These are phyloP conservation scores for Gymnogyps californianus DNA, from an alignment of 2,113 vertebrate genomes.

Conservation along the genomic window DNA sequence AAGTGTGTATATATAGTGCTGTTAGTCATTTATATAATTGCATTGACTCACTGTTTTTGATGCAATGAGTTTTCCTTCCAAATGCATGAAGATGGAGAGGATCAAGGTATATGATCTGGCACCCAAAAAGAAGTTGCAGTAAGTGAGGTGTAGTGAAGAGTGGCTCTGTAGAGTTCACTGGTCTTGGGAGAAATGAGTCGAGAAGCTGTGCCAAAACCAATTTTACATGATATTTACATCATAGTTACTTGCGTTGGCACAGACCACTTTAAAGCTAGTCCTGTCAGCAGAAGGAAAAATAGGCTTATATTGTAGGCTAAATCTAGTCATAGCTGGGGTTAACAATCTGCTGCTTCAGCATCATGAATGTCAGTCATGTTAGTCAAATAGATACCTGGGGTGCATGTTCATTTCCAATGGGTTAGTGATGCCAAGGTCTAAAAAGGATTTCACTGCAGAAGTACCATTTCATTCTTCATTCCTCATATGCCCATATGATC, in stretches of 20 bases:
- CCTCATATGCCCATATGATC: fast-evolving
- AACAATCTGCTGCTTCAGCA: neutral
- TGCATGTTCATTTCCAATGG: neutral
- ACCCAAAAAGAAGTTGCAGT: neutral
- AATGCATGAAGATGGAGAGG: neutral
- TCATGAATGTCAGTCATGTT: neutral
- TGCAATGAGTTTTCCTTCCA: neutral
- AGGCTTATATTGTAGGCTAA: neutral
- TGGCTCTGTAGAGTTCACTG: neutral
- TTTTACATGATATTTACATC: neutral
- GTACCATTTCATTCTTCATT: neutral
- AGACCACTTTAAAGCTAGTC: neutral
- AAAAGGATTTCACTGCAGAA: neutral
- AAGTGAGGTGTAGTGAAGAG: neutral
- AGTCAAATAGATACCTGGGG: neutral
- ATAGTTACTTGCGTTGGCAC: neutral
- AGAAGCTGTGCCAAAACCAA: neutral
- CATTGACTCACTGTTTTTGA: neutral
- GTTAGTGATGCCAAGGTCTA: neutral
- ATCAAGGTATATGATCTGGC: neutral
- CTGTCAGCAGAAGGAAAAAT: neutral
- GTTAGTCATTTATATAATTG: neutral
- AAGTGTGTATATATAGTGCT: neutral
- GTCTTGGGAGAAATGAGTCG: neutral
- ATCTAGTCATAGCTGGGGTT: neutral